Percentiles rank a stretch among this genome's conserved stretches.
These are phyloP conservation scores for Drosophila mimica DNA, from an alignment of 2,888 invertebrate species.

Conservation along the genomic window DNA sequence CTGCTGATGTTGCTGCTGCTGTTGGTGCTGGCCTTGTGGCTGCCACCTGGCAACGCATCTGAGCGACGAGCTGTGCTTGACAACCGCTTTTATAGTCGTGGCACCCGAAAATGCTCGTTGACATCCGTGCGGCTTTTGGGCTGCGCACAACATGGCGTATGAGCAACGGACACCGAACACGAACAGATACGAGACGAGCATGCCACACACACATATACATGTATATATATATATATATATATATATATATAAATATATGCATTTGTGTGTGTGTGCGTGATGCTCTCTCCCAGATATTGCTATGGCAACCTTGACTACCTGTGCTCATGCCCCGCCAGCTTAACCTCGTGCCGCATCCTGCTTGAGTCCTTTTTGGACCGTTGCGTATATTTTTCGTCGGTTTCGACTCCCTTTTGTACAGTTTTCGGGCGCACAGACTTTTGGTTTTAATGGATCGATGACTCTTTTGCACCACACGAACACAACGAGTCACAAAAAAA, in stretches of 20 bases:
- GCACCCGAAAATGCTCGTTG: constrained; percentile 22
- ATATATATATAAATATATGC: not conserved
- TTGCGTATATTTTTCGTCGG: constrained; percentile 31
- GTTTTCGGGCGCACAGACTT: constrained; percentile 75
- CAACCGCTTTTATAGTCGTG: constrained; percentile 75
- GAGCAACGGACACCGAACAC: constrained; percentile 51
- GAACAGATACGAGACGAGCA: constrained; percentile 27
- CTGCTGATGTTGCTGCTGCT: not conserved
- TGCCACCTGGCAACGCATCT: constrained; percentile 75
- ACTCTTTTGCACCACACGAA: constrained; percentile 38
- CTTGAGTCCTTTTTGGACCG: constrained; percentile 42
- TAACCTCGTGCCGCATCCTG: constrained; percentile 43
- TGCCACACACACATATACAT: not conserved
- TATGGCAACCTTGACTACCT: constrained; percentile 81
- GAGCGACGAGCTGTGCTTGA: constrained; percentile 67
- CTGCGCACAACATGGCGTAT: constrained; percentile 79
- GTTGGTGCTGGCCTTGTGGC: constrained; percentile 56
- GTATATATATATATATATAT: constrained; percentile 3
- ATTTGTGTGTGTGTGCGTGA: constrained; percentile 9
- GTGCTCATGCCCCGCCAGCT: constrained; percentile 73
- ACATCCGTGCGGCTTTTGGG: constrained; percentile 43
- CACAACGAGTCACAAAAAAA: constrained; percentile 6
- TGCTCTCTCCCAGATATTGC: constrained; percentile 74
- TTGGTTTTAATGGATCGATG: constrained; percentile 82
- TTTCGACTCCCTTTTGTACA: constrained; percentile 60